These are phyloP conservation scores for Oreochromis mossambicus DNA, from an alignment of 2,797 vertebrate genomes.

Conservation along the genomic window DNA sequence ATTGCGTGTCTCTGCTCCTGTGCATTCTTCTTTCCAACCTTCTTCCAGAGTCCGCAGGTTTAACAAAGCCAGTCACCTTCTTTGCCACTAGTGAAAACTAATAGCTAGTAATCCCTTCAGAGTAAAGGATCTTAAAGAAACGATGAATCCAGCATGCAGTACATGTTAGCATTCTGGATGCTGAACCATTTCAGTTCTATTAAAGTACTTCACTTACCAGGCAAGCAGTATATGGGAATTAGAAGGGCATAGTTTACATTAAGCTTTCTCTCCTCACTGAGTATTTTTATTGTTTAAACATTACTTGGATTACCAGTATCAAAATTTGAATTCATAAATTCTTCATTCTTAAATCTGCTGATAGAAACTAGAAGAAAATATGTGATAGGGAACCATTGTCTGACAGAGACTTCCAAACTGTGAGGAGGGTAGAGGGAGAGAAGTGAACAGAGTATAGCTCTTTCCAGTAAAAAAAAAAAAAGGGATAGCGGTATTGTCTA, in stretches of 20 bases:
- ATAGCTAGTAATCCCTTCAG: not conserved
- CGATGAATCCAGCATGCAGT: not conserved
- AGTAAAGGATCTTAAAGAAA: not conserved
- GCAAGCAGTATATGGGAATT: not conserved
- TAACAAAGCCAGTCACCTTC: not conserved
- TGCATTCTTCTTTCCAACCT: not conserved
- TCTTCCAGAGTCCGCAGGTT: not conserved
- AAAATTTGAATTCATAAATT: not conserved
- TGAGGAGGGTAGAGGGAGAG: not conserved
- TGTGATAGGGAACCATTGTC: not conserved
- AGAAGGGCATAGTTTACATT: not conserved
- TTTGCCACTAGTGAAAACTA: not conserved
- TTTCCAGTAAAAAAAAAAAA: not conserved
- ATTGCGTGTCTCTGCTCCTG: not conserved
- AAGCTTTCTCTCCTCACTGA: not conserved
- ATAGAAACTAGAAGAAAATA: not conserved
- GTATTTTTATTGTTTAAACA: not conserved
- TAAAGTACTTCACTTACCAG: not conserved
- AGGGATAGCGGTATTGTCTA: not conserved
- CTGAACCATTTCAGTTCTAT: not conserved
- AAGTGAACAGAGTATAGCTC: not conserved
- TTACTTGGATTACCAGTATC: not conserved
- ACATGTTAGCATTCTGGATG: not conserved
- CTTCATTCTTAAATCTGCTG: not conserved
- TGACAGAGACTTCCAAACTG: not conserved